Conservation (phyloP, 2,888 invertebrate species). For the Phania funesta region DNA sequence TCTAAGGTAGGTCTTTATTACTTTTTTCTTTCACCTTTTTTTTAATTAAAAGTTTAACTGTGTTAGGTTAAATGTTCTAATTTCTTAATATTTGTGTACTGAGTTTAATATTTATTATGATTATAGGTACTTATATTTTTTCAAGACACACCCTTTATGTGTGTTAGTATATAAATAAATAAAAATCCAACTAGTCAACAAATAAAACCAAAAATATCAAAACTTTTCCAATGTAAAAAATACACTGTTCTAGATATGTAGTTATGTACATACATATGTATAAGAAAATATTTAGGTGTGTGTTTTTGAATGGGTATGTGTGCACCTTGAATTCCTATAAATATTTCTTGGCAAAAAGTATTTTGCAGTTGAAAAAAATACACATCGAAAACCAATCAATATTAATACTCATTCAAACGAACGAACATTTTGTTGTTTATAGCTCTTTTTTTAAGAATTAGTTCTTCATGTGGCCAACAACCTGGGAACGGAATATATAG, state of each 20-base stretch:
- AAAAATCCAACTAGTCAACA: constrained; percentile 6
- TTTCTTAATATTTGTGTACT: constrained; percentile 30
- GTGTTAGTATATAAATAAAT: constrained; percentile 1
- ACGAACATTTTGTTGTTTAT: constrained; percentile 14
- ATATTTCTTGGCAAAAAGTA: constrained; percentile 52
- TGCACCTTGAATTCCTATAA: constrained; percentile 58
- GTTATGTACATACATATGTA: not conserved
- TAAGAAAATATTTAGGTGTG: not conserved
- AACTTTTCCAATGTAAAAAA: constrained; percentile 9
- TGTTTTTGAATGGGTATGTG: not conserved
- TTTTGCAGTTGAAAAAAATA: constrained; percentile 23
- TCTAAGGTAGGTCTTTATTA: constrained; percentile 45
- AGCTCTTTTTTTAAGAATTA: not conserved
- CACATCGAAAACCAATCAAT: constrained; percentile 60
- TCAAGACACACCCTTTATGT: constrained; percentile 43
- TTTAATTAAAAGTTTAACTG: not conserved
- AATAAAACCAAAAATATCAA: constrained; percentile 18
- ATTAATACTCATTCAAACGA: constrained; percentile 48
- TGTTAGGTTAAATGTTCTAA: constrained; percentile 16
- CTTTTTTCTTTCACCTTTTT: not conserved
- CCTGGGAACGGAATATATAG: not conserved
- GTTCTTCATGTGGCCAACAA: constrained; percentile 25
- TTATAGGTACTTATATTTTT: not conserved
- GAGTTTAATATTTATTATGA: constrained; percentile 14
- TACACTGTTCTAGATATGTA: not conserved